phyloP scores from a whole-genome alignment of 2,888 invertebrate species.

The Seira musarum region DNA sequence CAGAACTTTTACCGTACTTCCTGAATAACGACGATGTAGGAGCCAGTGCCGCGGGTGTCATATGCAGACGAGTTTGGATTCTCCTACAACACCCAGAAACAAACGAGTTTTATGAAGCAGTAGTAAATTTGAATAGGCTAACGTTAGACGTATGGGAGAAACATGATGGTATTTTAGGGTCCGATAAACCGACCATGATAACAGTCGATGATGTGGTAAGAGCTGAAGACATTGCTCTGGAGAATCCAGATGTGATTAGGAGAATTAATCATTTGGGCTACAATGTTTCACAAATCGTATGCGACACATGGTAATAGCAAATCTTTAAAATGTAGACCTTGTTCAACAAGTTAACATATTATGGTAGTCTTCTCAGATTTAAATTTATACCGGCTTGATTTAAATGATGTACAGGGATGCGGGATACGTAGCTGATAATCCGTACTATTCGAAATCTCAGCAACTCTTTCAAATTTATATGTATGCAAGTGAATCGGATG shows the following conservation, averaged over 20 bases:
- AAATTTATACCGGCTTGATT: no score
- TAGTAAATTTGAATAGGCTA: constrained; percentile 30
- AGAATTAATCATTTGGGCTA: not conserved
- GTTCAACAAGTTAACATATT: no score
- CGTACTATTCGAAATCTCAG: not conserved
- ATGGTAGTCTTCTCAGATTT: no score
- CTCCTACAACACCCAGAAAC: not conserved
- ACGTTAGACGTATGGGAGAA: constrained; percentile 13
- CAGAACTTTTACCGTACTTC: not conserved
- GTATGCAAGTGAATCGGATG: not conserved
- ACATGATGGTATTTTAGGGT: not conserved
- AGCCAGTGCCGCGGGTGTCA: not conserved
- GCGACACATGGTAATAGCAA: not conserved
- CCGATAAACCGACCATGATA: not conserved
- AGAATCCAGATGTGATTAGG: constrained; percentile 19
- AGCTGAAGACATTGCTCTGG: not conserved
- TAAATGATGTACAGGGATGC: not conserved
- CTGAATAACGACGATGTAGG: not conserved
- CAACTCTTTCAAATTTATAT: constrained; percentile 3
- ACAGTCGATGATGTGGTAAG: not conserved
- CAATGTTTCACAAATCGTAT: constrained; percentile 20
- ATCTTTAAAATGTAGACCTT: not conserved
- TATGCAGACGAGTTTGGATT: not conserved
- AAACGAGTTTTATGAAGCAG: not conserved
- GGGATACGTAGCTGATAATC: constrained; percentile 21